These are phyloP conservation scores for Arenicola marina DNA, from an alignment of 2,888 invertebrate species.

Conservation along the genomic window DNA sequence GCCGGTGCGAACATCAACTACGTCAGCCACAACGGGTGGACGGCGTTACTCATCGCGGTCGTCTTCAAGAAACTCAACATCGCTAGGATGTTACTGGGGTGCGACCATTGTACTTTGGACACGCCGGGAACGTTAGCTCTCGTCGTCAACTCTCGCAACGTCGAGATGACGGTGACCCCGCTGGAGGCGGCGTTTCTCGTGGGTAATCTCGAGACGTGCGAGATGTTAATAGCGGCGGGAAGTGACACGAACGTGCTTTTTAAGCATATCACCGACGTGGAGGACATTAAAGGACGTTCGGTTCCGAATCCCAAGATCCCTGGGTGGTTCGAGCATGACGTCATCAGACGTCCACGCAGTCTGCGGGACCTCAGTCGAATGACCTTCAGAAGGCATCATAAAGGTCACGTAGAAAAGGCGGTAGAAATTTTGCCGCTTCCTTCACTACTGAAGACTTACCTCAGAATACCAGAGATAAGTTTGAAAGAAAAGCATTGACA, in stretches of 20 bases:
- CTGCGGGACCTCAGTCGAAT: too few relatives aligned
- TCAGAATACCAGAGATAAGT: too few relatives aligned
- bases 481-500: too few relatives aligned
- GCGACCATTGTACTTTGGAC: neutral
- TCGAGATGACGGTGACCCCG: neutral
- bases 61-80: neutral
- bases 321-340: too few relatives aligned
- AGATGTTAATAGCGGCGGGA: neutral
- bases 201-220: neutral
- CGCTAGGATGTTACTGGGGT: neutral
- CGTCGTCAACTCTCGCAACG: neutral
- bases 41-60: neutral
- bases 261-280: too few relatives aligned
- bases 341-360: too few relatives aligned
- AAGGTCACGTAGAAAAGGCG: too few relatives aligned
- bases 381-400: too few relatives aligned
- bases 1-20: neutral
- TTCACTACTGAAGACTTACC: too few relatives aligned
- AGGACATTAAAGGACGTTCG: too few relatives aligned
- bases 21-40: neutral
- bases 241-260: neutral
- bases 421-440: too few relatives aligned
- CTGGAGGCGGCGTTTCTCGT: neutral
- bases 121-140: neutral
- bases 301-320: too few relatives aligned